Conservation (phyloP, 2,113 vertebrate species). For the Lamprologus sp. region DNA sequence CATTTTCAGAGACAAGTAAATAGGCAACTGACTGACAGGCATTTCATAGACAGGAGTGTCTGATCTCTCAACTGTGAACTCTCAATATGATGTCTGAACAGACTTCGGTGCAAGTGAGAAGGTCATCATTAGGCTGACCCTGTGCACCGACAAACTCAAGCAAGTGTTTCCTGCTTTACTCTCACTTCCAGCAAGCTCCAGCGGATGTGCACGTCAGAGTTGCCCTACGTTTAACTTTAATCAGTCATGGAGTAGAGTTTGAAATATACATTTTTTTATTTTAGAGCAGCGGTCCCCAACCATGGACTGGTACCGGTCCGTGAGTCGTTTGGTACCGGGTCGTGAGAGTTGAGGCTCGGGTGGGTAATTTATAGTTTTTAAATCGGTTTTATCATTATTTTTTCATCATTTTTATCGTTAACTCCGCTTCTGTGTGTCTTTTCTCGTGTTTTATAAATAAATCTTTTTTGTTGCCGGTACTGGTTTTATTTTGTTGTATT, state of each 20-base stretch:
- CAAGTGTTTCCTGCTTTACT: not conserved
- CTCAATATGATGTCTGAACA: not conserved
- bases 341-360: accelerated
- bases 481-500: not conserved
- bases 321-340: not conserved
- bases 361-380: not conserved
- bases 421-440: accelerated
- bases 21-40: not conserved
- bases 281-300: not conserved
- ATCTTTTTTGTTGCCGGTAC: not conserved
- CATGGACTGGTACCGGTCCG: accelerated
- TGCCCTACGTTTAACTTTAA: not conserved
- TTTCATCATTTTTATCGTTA: not conserved
- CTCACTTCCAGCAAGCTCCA: not conserved
- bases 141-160: not conserved
- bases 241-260: not conserved
- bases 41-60: not conserved
- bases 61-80: not conserved
- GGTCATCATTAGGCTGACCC: not conserved
- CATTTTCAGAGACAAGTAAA: not conserved
- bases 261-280: not conserved
- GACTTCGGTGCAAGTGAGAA: accelerated
- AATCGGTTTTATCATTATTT: not conserved
- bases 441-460: not conserved
- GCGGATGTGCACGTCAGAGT: not conserved